Conservation (phyloP, 1,140 invertebrate species). For the Andrena cerasifolii region DNA sequence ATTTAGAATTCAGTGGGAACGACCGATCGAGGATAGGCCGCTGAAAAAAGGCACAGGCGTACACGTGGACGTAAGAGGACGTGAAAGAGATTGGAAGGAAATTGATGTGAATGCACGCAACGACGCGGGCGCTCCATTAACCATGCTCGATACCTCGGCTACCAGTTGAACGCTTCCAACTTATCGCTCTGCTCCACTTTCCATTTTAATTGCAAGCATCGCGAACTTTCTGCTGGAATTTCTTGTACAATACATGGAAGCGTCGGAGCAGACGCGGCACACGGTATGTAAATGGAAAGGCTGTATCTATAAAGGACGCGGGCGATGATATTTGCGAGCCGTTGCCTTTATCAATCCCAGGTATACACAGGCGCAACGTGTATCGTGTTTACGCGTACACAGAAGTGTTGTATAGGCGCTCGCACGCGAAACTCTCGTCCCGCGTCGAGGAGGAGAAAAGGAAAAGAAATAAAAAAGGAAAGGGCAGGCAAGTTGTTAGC, state of each 20-base stretch:
- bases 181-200: constrained; percentile 24
- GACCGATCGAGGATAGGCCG: not conserved
- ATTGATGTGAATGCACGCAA: constrained; percentile 39
- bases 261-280: not conserved
- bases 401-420: no score
- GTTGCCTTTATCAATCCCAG: not conserved
- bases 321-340: not conserved
- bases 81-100: constrained; percentile 28
- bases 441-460: no score
- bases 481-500: no score
- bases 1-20: no score
- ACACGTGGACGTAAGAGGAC: constrained; percentile 11
- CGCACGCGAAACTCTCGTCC: no score
- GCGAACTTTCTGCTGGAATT: constrained; percentile 8
- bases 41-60: not conserved
- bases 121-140: constrained; percentile 4
- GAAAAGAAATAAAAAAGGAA: no score
- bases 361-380: no score
- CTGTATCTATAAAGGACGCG: not conserved
- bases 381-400: no score
- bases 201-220: constrained; percentile 41
- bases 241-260: not conserved
- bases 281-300: constrained; percentile 1
- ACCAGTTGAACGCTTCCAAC: not conserved
- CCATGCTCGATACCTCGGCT: not conserved